These are phyloP conservation scores for Rhimphoctona megacephalus DNA, from an alignment of 2,888 invertebrate genomes.

Conservation along the genomic window DNA sequence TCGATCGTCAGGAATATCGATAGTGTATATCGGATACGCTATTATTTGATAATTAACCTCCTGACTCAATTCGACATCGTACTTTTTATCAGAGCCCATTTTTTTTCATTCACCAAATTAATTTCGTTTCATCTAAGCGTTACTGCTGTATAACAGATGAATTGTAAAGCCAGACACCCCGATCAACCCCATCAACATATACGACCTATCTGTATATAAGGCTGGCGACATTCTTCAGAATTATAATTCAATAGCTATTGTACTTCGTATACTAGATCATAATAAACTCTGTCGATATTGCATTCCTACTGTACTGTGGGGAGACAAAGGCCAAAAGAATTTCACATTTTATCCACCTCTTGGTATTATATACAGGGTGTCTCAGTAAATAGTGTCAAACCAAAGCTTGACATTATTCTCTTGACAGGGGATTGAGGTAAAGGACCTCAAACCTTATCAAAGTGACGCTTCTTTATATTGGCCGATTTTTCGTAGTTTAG, in stretches of 20 bases:
- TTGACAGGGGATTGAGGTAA: too few relatives aligned
- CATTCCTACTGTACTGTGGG: conserved; percentile 45
- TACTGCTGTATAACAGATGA: background rate
- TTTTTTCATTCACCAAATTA: background rate
- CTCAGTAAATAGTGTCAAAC: too few relatives aligned
- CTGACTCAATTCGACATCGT: background rate
- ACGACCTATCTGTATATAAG: conserved; percentile 15
- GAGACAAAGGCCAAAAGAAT: conserved; percentile 47
- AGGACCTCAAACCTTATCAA: too few relatives aligned
- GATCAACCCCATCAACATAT: conserved; percentile 20
- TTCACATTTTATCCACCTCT: conserved; percentile 41
- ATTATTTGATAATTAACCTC: background rate
- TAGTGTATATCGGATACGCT: too few relatives aligned
- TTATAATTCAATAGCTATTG: conserved; percentile 55
- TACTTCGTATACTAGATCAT: conserved; percentile 36
- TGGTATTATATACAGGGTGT: background rate
- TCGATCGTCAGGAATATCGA: too few relatives aligned
- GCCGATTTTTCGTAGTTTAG: too few relatives aligned
- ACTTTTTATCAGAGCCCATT: background rate
- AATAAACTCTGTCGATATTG: conserved; percentile 60
- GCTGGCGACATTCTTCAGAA: conserved; percentile 50
- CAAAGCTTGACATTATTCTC: too few relatives aligned
- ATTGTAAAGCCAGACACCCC: background rate
- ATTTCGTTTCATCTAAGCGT: background rate
- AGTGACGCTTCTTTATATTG: too few relatives aligned